phyloP scores from a whole-genome alignment of 2,888 invertebrate genomes.

The Venustoraphidia nigricollis region DNA sequence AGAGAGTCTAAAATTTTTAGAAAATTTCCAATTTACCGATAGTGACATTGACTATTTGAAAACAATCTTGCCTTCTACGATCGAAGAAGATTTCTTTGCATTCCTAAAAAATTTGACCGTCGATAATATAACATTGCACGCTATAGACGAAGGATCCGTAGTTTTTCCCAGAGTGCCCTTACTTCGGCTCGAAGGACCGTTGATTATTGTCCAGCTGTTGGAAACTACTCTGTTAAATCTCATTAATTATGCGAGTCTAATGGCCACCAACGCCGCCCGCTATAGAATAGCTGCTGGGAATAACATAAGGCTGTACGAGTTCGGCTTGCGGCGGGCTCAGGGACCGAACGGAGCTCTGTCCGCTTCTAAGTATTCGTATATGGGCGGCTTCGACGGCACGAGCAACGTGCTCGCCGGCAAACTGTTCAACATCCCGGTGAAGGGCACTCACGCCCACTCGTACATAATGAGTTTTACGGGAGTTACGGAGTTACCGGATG shows the following conservation, averaged over 20 bases:
- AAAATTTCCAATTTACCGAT: constrained; percentile 81
- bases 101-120: constrained; percentile 72
- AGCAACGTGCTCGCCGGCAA: constrained; percentile 97
- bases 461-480: constrained; percentile 84
- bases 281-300: constrained; percentile 91
- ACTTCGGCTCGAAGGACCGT: constrained; percentile 83
- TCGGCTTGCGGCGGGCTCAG: constrained; percentile 93
- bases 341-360: constrained; percentile 96
- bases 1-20: constrained; percentile 83
- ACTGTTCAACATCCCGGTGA: constrained; percentile 89
- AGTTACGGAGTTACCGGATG: constrained; percentile 38
- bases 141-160: constrained; percentile 90
- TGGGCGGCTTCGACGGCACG: constrained; percentile 95
- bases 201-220: constrained; percentile 85
- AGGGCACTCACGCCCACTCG: constrained; percentile 95
- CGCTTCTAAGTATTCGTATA: constrained; percentile 92
- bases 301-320: constrained; percentile 71
- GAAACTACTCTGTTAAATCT: constrained; percentile 93
- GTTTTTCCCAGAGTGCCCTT: constrained; percentile 94
- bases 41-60: constrained; percentile 89
- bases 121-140: constrained; percentile 70
- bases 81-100: constrained; percentile 79
- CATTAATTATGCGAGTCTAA: constrained; percentile 92
- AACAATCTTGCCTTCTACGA: constrained; percentile 64
- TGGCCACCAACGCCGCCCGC: constrained; percentile 94